Base-by-base conservation (phyloP, 2,888 invertebrate genomes). In the Aelia acuminata region DNA sequence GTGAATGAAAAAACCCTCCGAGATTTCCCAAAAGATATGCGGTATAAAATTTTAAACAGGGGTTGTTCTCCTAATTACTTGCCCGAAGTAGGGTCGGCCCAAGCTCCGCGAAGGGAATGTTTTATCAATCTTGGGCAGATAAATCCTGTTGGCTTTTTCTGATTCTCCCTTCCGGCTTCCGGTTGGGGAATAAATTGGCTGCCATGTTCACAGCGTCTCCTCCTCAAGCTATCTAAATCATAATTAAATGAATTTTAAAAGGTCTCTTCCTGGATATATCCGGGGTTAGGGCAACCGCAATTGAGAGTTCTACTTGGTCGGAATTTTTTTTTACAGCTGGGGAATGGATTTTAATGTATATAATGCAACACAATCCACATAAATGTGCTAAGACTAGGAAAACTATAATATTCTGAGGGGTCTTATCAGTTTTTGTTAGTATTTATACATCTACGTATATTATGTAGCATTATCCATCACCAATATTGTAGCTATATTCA, bases 101-200 rank as follows among this genome's bases (percentile, higher is more conserved):
- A 35, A 70, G n/a, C 80, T 47, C 80, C 3, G 43, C 1, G 80
- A 47, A 80, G 80, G 87, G 43, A 47, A 87, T 87, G 87, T 87
- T 87, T 87, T 87, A 87, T 87, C 87, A 87, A 87, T 87, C 87
- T 63, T 35, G n/a, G 87, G 39, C 63, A 70, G 70, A 70, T 70
- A 70, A 87, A 63, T 70, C 87, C 87, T 22, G 63, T 43, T n/a
- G 84, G 49, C 47, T 49, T 57, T 87, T 87, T 63, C 70, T 87
- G 57, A 87, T 87, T 39, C 80, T 80, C 80, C 80, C 87, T 53
- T 57, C 53, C 18, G 53, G 85, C 1, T n/a, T 35, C 20, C 57
- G 4, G 53, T 70, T n/a, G 43, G 70, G 63, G 48, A 88, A 88
- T 88, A 88, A 88, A 88, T 88, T 88, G 88, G 84, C 84, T 84